phyloP scores from a whole-genome alignment of 2,888 invertebrate species.

The Hirtodrosophila duncani region DNA sequence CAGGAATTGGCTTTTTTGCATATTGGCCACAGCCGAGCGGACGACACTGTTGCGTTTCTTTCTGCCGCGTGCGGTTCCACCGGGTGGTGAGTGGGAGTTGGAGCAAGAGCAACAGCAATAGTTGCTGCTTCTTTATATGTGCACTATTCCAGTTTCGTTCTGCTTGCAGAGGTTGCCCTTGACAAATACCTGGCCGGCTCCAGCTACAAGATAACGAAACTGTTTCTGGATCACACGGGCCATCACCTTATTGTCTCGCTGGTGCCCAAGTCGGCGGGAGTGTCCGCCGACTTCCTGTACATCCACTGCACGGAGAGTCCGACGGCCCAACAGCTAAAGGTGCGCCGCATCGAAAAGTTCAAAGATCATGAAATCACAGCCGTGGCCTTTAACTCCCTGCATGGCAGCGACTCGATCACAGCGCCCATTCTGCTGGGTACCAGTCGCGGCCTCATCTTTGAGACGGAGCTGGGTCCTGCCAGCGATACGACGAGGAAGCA shows the following conservation, averaged over 20 bases:
- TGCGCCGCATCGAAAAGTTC: conserved; percentile 81
- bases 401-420: conserved; percentile 84
- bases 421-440: conserved; percentile 94
- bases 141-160: not conserved
- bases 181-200: conserved; percentile 75
- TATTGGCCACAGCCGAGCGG: conserved; percentile 86
- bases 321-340: conserved; percentile 84
- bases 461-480: conserved; percentile 90
- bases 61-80: conserved; percentile 86
- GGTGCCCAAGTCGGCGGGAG: conserved; percentile 79
- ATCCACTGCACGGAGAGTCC: conserved; percentile 79
- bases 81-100: conserved; percentile 82
- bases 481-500: conserved; percentile 93
- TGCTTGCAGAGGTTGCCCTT: conserved; percentile 67
- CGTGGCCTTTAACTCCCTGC: conserved; percentile 91
- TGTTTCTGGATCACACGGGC: conserved; percentile 88
- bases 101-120: no score
- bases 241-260: conserved; percentile 88
- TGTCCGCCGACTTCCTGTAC: conserved; percentile 87
- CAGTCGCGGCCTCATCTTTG: conserved; percentile 92
- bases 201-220: conserved; percentile 73
- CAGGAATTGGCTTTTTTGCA: conserved; percentile 89
- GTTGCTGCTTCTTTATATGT: no score
- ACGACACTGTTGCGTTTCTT: conserved; percentile 87
- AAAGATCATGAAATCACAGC: conserved; percentile 89